A percentile compares a stretch with the other conserved stretches of the same genome.
These are phyloP conservation scores for Addax nasomaculatus DNA, from an alignment of 2,113 vertebrate genomes.

Conservation along the genomic window DNA sequence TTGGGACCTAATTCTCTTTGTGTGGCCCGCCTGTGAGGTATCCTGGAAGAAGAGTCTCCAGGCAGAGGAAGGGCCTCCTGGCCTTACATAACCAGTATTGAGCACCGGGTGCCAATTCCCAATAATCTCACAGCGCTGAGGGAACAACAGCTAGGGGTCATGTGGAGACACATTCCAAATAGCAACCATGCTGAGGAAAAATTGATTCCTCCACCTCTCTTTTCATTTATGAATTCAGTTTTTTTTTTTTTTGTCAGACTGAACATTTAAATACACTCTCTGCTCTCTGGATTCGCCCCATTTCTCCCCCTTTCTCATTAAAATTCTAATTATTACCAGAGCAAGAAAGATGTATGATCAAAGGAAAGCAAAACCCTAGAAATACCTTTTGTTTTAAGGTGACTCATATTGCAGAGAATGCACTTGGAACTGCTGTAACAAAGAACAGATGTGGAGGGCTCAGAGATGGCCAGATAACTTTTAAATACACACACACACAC, in stretches of 20 bases:
- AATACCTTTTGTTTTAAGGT: constrained; percentile 65
- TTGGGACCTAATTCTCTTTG: neutral
- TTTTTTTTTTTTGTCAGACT: constrained; percentile 36
- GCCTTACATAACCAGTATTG: neutral
- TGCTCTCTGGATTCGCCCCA: constrained; percentile 32
- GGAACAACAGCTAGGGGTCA: constrained; percentile 13
- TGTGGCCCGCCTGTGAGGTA: neutral
- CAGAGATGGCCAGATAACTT: neutral
- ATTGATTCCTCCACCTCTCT: neutral
- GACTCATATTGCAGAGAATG: constrained; percentile 15
- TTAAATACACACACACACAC: neutral
- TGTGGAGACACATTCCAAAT: constrained; percentile 3
- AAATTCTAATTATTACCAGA: constrained; percentile 64
- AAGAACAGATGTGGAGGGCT: constrained; percentile 12
- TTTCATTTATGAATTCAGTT: constrained; percentile 43
- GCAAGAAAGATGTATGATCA: constrained; percentile 48
- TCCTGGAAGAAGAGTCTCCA: neutral
- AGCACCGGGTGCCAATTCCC: neutral
- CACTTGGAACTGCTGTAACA: neutral
- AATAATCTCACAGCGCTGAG: neutral
- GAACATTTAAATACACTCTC: constrained; percentile 41
- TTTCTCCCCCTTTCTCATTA: constrained; percentile 52
- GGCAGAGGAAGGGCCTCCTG: neutral
- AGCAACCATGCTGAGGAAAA: neutral
- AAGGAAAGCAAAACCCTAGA: constrained; percentile 56